These are phyloP conservation scores for Acanthopagrus latus DNA, from an alignment of 2,797 vertebrate genomes.

Conservation along the genomic window DNA sequence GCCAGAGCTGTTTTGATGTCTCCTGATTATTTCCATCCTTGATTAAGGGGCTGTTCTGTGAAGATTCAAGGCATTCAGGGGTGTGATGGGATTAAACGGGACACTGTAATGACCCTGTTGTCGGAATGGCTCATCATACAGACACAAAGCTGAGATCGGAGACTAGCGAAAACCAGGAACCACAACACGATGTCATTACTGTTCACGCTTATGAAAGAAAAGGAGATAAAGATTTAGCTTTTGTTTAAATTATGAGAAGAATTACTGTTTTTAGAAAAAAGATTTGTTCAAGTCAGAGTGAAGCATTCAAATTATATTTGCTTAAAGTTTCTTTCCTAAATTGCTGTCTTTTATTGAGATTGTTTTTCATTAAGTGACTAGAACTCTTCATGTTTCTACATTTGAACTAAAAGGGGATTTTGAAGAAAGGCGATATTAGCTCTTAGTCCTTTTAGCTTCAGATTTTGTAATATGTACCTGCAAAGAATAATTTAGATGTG, in stretches of 20 bases:
- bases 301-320: slow-evolving; percentile 11
- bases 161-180: slow-evolving; percentile 40
- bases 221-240: neutral
- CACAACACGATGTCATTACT: slow-evolving; percentile 21
- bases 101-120: slow-evolving; percentile 83
- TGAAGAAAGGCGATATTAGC: neutral
- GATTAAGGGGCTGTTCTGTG: slow-evolving; percentile 74
- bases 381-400: neutral
- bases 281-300: neutral
- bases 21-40: slow-evolving; percentile 76
- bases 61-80: slow-evolving; percentile 73
- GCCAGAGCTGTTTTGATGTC: slow-evolving; percentile 72
- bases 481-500: neutral
- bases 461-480: neutral
- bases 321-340: neutral
- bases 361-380: neutral
- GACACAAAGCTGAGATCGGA: slow-evolving; percentile 71
- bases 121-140: slow-evolving; percentile 78
- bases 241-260: slow-evolving; percentile 11
- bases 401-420: neutral
- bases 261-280: neutral
- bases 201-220: slow-evolving; percentile 4
- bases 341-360: neutral
- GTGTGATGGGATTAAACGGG: slow-evolving; percentile 80
- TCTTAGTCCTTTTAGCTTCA: neutral